These are phyloP conservation scores for Eulemur rubriventer DNA, from an alignment of 2,797 vertebrate genomes.

Conservation along the genomic window DNA sequence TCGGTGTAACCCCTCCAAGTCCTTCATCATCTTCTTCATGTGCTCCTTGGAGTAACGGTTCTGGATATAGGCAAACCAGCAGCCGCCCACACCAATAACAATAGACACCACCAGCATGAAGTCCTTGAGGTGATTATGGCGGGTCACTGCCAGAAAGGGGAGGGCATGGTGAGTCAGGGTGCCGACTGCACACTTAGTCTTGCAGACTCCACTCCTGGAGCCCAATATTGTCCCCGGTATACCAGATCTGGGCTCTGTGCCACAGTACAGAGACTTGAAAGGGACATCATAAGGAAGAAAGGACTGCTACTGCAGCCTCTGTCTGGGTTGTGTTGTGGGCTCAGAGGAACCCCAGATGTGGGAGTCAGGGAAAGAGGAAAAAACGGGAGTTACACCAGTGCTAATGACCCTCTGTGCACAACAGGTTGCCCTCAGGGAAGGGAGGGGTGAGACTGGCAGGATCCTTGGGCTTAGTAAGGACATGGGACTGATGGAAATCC, in stretches of 20 bases:
- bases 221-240: neutral
- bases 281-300: neutral
- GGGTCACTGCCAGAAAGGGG: constrained; percentile 89
- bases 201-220: neutral
- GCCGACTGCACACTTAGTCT: neutral
- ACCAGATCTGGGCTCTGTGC: neutral
- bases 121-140: constrained; percentile 98
- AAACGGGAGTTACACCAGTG: neutral
- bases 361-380: neutral
- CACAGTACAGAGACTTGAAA: neutral
- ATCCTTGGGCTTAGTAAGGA: neutral
- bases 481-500: neutral
- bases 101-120: constrained; percentile 99
- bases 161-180: constrained; percentile 8
- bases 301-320: neutral
- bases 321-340: neutral
- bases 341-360: neutral
- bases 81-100: constrained; percentile 98
- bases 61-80: constrained; percentile 99
- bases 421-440: neutral
- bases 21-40: constrained; percentile 99
- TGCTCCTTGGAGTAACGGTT: constrained; percentile 99
- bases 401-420: neutral
- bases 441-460: neutral
- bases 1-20: constrained; percentile 96